Conservation (phyloP, 2,888 invertebrate genomes). For the Drosophila bunnanda region DNA sequence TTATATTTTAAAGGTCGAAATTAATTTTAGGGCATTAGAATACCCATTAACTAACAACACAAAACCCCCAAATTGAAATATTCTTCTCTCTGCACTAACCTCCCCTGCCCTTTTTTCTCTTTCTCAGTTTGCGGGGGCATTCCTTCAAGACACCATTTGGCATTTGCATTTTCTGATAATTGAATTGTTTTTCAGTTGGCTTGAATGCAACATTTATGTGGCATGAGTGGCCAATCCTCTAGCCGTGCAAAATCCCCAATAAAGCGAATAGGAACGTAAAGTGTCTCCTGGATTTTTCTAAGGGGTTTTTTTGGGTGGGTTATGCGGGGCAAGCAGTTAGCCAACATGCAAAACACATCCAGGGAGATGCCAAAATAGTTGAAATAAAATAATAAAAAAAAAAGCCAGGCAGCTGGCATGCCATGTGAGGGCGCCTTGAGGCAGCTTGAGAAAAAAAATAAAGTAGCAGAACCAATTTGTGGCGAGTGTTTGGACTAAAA, state of each 20-base stretch:
- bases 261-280: slow-evolving; percentile 50
- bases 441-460: slow-evolving; percentile 37
- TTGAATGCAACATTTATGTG: slow-evolving; percentile 79
- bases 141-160: slow-evolving; percentile 53
- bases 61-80: background rate
- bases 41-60: background rate
- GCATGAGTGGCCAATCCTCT: slow-evolving; percentile 73
- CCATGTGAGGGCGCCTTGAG: slow-evolving; percentile 72
- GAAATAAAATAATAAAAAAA: slow-evolving; percentile 33
- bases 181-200: slow-evolving; percentile 81
- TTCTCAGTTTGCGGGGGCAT: slow-evolving; percentile 24
- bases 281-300: slow-evolving; percentile 46
- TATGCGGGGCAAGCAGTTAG: slow-evolving; percentile 33
- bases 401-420: slow-evolving; percentile 57
- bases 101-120: background rate
- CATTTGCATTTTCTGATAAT: slow-evolving; percentile 79
- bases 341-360: slow-evolving; percentile 46
- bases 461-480: slow-evolving; percentile 7
- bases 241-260: slow-evolving; percentile 42
- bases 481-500: background rate
- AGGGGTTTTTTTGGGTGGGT: slow-evolving; percentile 3
- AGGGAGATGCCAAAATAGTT: slow-evolving; percentile 48
- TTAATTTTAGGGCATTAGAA: too few relatives aligned
- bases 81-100: slow-evolving; percentile 6
- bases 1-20: too few relatives aligned